A percentile compares a stretch with the other conserved stretches of the same genome.
phyloP scores from a whole-genome alignment of 1,140 invertebrate genomes.

The Aethina tumida region DNA sequence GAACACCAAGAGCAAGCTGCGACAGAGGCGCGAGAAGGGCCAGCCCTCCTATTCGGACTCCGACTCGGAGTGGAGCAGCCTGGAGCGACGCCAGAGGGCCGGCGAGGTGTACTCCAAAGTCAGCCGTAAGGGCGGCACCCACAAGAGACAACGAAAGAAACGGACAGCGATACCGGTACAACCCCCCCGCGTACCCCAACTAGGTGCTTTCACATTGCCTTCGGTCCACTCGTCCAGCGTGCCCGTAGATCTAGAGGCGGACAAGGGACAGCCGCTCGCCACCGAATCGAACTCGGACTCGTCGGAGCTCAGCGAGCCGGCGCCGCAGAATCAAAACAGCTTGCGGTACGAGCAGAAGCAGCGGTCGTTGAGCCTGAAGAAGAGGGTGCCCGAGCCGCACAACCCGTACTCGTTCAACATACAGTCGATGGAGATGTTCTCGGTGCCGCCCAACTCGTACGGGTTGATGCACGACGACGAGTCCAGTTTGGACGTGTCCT shows the following conservation, averaged over 20 bases:
- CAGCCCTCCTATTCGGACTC: slow-evolving; percentile 69
- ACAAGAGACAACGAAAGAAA: slow-evolving; percentile 69
- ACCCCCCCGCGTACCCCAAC: slow-evolving; percentile 69
- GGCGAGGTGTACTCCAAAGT: slow-evolving; percentile 54
- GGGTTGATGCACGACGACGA: slow-evolving; percentile 53
- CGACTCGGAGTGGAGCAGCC: slow-evolving; percentile 76
- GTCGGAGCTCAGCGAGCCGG: slow-evolving; percentile 40
- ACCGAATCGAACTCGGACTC: slow-evolving; percentile 42
- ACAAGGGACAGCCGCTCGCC: slow-evolving; percentile 32
- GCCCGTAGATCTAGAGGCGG: slow-evolving; percentile 29
- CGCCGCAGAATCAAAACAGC: slow-evolving; percentile 19
- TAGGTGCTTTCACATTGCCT: slow-evolving; percentile 45
- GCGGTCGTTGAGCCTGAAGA: slow-evolving; percentile 35
- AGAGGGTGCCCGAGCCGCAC: slow-evolving; percentile 32
- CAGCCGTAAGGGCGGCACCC: slow-evolving; percentile 61
- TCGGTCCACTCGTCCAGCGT: slow-evolving; percentile 40
- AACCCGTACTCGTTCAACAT: slow-evolving; percentile 32
- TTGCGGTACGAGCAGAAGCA: slow-evolving; percentile 27
- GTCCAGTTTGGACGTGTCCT: slow-evolving; percentile 56
- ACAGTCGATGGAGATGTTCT: slow-evolving; percentile 31
- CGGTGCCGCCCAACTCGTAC: slow-evolving; percentile 31
- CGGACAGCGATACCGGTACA: slow-evolving; percentile 71
- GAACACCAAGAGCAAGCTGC: slow-evolving; percentile 47
- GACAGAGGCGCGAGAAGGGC: slow-evolving; percentile 52
- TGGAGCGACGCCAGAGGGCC: slow-evolving; percentile 56